phyloP scores from a whole-genome alignment of 2,113 vertebrate genomes.

The Electrona antarctica region DNA sequence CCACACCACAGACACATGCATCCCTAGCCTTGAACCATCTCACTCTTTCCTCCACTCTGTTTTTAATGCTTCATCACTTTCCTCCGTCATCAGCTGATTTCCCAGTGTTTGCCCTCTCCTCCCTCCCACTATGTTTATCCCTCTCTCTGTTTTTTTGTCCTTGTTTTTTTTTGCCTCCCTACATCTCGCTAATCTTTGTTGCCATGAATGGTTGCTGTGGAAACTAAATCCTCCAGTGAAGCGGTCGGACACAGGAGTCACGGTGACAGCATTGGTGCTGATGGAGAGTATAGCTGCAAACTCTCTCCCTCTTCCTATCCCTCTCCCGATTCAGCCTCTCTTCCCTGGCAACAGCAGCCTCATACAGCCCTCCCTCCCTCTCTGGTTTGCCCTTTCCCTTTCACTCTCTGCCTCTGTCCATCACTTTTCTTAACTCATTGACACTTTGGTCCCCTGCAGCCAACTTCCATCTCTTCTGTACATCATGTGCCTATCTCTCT shows the following conservation, averaged over 20 bases:
- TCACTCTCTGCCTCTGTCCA: slow-evolving; percentile 32
- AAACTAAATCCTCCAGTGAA: slow-evolving; percentile 77
- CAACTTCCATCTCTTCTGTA: not conserved
- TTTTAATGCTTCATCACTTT: not conserved
- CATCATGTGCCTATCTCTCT: slow-evolving; percentile 11
- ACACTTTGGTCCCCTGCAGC: slow-evolving; percentile 15
- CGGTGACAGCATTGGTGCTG: slow-evolving; percentile 73
- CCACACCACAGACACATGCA: too few species aligned
- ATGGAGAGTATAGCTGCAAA: slow-evolving; percentile 74
- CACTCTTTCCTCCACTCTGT: not conserved
- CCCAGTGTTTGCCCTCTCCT: slow-evolving; percentile 45
- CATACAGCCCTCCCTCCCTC: slow-evolving; percentile 22
- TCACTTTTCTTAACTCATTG: slow-evolving; percentile 38
- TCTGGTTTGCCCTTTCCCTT: slow-evolving; percentile 26
- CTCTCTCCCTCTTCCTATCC: slow-evolving; percentile 43
- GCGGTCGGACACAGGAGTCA: slow-evolving; percentile 64
- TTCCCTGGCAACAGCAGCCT: slow-evolving; percentile 76
- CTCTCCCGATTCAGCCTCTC: slow-evolving; percentile 48
- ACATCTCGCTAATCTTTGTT: slow-evolving; percentile 47
- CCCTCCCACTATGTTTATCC: not conserved
- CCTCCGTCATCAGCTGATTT: not conserved
- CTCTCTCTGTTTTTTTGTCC: slow-evolving; percentile 23
- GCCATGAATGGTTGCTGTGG: slow-evolving; percentile 79
- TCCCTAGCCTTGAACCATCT: not conserved
- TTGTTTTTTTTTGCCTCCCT: slow-evolving; percentile 16